A percentile compares a stretch with the other conserved stretches of the same genome.
These are phyloP conservation scores for Vombatus ursinus DNA, from an alignment of 2,113 vertebrate genomes.

Conservation along the genomic window DNA sequence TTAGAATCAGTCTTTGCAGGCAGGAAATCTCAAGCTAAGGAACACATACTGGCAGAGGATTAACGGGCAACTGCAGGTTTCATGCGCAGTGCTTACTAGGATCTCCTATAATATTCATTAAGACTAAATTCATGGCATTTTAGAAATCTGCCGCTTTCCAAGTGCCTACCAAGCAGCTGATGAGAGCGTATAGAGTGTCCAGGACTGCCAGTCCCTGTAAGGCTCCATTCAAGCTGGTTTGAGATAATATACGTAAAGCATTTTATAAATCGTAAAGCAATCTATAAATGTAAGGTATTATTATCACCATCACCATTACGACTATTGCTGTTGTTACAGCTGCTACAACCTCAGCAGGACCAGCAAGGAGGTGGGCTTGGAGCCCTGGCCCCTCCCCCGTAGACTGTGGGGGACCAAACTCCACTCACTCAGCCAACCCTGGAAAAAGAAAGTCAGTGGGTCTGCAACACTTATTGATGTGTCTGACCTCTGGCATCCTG, in stretches of 20 bases:
- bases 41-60: background rate
- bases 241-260: background rate
- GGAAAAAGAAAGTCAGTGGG: background rate
- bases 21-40: background rate
- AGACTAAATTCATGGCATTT: background rate
- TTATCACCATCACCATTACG: background rate
- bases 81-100: background rate
- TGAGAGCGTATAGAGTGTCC: background rate
- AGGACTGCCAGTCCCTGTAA: background rate
- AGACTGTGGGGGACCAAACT: background rate
- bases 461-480: background rate
- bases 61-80: background rate
- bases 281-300: background rate
- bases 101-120: background rate
- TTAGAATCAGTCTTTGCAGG: background rate
- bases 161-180: background rate
- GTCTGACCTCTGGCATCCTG: background rate
- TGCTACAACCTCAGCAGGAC: background rate
- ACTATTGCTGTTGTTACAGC: background rate
- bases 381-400: background rate
- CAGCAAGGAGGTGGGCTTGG: background rate
- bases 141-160: background rate
- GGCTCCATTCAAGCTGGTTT: background rate
- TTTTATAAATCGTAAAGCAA: background rate
- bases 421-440: background rate